These are phyloP conservation scores for Catharus bicknelli DNA, from an alignment of 2,113 vertebrate species.

Conservation along the genomic window DNA sequence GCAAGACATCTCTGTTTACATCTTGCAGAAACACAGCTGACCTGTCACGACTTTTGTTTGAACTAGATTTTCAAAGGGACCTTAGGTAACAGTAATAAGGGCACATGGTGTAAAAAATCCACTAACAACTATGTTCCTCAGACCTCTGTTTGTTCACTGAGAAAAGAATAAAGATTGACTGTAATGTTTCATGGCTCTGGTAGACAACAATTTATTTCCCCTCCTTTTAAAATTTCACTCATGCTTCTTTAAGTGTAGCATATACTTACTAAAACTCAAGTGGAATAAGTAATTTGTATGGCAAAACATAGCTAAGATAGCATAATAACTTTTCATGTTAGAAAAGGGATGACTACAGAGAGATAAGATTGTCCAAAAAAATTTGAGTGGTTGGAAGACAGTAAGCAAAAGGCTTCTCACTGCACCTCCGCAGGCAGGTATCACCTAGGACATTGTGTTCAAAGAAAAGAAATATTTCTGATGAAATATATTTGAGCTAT, in stretches of 20 bases:
- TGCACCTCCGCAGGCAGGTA: neutral
- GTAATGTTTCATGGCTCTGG: neutral
- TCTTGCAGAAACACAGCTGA: neutral
- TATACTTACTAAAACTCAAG: neutral
- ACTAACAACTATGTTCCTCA: neutral
- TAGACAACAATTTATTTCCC: neutral
- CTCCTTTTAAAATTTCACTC: neutral
- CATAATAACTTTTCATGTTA: neutral
- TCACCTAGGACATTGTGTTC: neutral
- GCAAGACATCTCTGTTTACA: neutral
- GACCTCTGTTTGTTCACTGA: neutral
- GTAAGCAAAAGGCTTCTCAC: neutral
- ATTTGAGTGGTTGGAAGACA: neutral
- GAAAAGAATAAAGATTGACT: neutral
- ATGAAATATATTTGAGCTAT: neutral
- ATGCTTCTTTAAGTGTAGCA: neutral
- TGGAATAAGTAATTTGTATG: neutral
- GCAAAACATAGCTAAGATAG: neutral
- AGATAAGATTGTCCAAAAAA: neutral
- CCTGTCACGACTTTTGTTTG: neutral
- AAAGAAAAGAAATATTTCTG: neutral
- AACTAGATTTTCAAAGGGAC: neutral
- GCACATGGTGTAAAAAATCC: fast-evolving
- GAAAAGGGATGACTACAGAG: neutral
- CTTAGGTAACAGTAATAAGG: neutral